Base-by-base conservation (phyloP, 1,140 invertebrate genomes). In the Aphaenogaster floridana region DNA sequence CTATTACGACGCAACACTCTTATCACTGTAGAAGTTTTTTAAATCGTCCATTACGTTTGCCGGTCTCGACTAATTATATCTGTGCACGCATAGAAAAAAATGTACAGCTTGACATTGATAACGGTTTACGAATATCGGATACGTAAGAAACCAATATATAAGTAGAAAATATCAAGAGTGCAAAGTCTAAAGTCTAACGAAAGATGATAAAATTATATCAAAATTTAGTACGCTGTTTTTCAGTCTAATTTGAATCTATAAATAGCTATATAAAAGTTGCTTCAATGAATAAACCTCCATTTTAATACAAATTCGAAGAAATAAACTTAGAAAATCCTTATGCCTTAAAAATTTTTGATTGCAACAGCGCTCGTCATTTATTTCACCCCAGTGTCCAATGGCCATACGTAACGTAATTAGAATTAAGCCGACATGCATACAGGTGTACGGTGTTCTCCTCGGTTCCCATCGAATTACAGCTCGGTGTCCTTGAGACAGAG, bases 401-500 rank as follows among this genome's bases (percentile, higher is more conserved):
- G 52, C 39, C 11, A 8, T 13, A 54, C 15, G 39, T 71, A 57
- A 66, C 13, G n/a, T 48, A 79, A 48, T 28, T 48, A 79, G 52
- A 79, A 66, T 79, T 79, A 50, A 64, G 17, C 42, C 59, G 78
- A 69, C 48, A 4, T 11, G 48, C 34, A 13, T 48, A 69, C 78
- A 34, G 79, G 39, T 36, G 79, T n/a, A 21, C 39, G 28, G 7
- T 5, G 17, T 36, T 17, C 80, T 57, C 48, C 45, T 28, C 7
- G 63, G 52, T 61, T 50, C 50, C 50, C 39, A 34, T 72, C 80
- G 52, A 83, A 83, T 83, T 83, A 61, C 50, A 0, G 39, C 13
- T 8, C 42, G 28, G 6, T 21, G 69, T 15, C 80, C 68, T 83
- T 83, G 68, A 83, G 80, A 83, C 80, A 74, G 61, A 72, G 68